phyloP scores from a whole-genome alignment of 2,888 invertebrate species.

The Scaptomyza parva region DNA sequence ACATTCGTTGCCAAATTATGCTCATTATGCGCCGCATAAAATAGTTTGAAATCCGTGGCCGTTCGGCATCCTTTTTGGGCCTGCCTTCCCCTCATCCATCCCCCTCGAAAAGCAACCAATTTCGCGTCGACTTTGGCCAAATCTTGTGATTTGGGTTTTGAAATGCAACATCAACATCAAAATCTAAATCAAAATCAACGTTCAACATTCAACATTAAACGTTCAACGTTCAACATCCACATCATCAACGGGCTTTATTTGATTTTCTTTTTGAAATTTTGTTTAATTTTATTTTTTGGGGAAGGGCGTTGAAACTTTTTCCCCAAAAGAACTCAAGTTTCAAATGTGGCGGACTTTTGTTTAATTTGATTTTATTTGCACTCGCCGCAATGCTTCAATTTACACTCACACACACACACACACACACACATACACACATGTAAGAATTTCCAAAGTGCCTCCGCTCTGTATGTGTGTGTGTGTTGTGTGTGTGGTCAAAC shows the following conservation, averaged over 20 bases:
- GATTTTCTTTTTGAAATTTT: slow-evolving; percentile 17
- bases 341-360: slow-evolving; percentile 40
- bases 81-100: neutral
- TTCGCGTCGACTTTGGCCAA: slow-evolving; percentile 37
- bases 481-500: slow-evolving; percentile 42
- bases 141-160: slow-evolving; percentile 56
- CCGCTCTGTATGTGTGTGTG: slow-evolving; percentile 15
- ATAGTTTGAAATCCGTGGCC: slow-evolving; percentile 58
- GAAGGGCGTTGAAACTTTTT: slow-evolving; percentile 21
- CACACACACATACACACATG: slow-evolving; percentile 43
- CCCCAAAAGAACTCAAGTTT: slow-evolving; percentile 23
- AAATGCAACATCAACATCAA: slow-evolving; percentile 15
- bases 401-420: slow-evolving; percentile 39
- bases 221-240: slow-evolving; percentile 11
- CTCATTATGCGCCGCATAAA: slow-evolving; percentile 72
- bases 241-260: neutral
- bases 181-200: slow-evolving; percentile 17
- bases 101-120: no score
- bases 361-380: slow-evolving; percentile 58
- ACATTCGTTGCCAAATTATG: slow-evolving; percentile 74
- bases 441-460: slow-evolving; percentile 25
- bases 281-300: slow-evolving; percentile 35
- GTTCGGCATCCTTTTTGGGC: neutral
- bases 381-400: slow-evolving; percentile 51
- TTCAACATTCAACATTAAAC: slow-evolving; percentile 5